Conservation (phyloP, 2,797 vertebrate species). For the Selene dorsalis region DNA sequence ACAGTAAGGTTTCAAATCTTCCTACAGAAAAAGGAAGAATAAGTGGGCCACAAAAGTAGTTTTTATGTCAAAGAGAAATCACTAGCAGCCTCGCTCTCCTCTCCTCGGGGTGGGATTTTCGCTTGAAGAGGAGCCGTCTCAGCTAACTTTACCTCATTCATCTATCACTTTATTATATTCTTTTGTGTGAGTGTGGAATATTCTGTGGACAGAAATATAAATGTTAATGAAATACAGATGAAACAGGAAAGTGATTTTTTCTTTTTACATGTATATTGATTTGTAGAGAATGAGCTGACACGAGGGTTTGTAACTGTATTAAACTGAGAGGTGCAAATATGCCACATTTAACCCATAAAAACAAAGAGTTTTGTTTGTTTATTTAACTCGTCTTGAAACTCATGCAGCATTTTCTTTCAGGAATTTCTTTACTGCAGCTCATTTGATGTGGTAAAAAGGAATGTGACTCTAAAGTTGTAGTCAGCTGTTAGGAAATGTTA, state of each 20-base stretch:
- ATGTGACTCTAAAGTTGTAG: constrained; percentile 29
- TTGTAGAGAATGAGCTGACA: not conserved
- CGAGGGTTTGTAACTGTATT: not conserved
- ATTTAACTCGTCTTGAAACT: not conserved
- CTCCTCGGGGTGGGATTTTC: constrained; percentile 11
- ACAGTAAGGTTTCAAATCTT: constrained; percentile 24
- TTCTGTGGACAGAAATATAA: constrained; percentile 5
- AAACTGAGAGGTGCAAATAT: not conserved
- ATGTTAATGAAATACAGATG: not conserved
- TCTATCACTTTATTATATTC: not conserved
- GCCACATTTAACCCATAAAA: not conserved
- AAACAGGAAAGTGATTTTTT: not conserved
- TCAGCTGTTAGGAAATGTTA: constrained; percentile 26
- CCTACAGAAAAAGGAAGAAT: constrained; percentile 26
- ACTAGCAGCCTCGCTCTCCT: not conserved
- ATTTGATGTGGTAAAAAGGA: constrained; percentile 29
- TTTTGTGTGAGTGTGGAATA: not conserved
- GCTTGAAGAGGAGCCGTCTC: not conserved
- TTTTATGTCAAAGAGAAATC: constrained; percentile 29
- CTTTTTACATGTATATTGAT: not conserved
- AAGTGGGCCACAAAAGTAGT: not conserved
- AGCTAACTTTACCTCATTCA: not conserved
- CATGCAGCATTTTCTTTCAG: not conserved
- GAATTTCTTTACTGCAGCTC: not conserved
- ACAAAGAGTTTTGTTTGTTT: no score